Percentiles rank a stretch among this genome's conserved stretches.
Conservation (phyloP, 2,797 vertebrate genomes). For the Crocodylus rhombifer region DNA sequence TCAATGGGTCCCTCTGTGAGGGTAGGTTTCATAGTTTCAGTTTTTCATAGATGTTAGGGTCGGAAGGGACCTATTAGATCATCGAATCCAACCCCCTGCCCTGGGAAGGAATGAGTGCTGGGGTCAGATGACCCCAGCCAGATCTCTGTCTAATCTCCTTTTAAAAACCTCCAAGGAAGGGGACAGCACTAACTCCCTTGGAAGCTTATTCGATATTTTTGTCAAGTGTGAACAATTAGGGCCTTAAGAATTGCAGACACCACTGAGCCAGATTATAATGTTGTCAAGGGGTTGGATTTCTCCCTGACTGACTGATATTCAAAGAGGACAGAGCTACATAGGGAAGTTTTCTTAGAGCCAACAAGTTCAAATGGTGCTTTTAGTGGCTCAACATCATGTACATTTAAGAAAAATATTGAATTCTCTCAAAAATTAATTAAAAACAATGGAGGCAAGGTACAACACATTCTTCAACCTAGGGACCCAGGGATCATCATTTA, state of each 20-base stretch:
- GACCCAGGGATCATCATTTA: constrained; percentile 55
- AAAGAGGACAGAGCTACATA: neutral
- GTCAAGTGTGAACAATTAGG: neutral
- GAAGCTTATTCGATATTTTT: no score
- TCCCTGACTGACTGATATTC: neutral
- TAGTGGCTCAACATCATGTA: neutral
- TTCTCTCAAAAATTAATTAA: constrained; percentile 55
- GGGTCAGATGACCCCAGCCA: no score
- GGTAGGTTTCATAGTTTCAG: no score
- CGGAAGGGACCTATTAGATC: no score
- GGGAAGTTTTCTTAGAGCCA: neutral
- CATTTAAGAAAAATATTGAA: constrained; percentile 4
- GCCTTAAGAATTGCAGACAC: neutral
- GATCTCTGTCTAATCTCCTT: no score
- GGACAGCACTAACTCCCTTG: no score
- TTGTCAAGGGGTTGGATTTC: neutral
- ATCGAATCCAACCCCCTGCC: no score
- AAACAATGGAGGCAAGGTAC: constrained; percentile 28
- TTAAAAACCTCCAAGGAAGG: no score
- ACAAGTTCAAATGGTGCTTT: neutral
- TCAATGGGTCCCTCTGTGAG: neutral
- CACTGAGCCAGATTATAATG: neutral
- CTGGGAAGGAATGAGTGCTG: no score
- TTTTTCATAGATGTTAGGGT: no score
- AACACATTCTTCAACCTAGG: constrained; percentile 33